Base-by-base conservation (phyloP, 2,113 vertebrate genomes). In the Corynorhinus townsendii region DNA sequence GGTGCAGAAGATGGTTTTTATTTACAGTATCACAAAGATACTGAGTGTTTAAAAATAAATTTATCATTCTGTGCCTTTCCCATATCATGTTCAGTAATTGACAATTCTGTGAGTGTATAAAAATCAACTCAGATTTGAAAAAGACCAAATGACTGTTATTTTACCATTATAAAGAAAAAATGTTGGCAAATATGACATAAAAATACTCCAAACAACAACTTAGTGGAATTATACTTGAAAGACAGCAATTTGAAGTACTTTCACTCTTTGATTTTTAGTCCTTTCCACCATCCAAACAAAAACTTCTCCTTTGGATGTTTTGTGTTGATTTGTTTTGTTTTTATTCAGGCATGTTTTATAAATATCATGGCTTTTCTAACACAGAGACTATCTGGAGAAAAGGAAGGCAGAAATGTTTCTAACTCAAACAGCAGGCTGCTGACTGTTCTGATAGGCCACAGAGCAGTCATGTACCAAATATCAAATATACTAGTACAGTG, bases 221-320 rank as follows among this genome's bases (percentile, higher is more conserved):
- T 79, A 83, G 87, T 88, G 43, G 86, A 96, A 95, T 93, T 97
- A 64, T 83, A 85, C 72, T 82, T 96, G 95, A 96, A 94, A 96
- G 97, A 96, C 73, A 92, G 40, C 95, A 96, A 97, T 95, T 97
- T 94, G 26, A 93, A 94, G 81, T 95, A 93, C 94, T 97, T 96
- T 96, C 90, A 71, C 95, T 94, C 92, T 95, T 95, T 94, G 69
- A 93, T 85, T 95, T 95, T 94, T 88, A 90, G 90, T 92, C 5
- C 69, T 89, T 93, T 94, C 93, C 35, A 45, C 80, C 47, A 93
- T 89, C 90, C 35, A 86, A 94, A 96, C 76, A 96, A 94, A 95
- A 95, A 77, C 33, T 91, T 93, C 62, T 90, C 22, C 85, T 86
- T 91, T 20, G 16, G 40, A 11, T 76, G 17, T 52, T 87, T 82